Conservation (phyloP, 2,113 vertebrate genomes). For the Empidonax alnorum region DNA sequence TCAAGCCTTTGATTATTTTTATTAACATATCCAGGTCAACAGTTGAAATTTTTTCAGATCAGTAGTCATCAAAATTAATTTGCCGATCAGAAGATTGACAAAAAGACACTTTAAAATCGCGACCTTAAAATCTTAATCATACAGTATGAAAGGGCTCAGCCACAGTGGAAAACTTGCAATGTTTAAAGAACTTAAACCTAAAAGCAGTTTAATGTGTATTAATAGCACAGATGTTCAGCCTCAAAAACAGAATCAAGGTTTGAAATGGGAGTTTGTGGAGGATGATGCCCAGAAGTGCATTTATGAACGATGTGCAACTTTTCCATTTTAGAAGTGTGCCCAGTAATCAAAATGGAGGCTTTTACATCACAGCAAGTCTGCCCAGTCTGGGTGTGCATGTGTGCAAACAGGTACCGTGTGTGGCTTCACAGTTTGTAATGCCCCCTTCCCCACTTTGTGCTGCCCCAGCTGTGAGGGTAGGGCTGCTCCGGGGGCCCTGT, state of each 20-base stretch:
- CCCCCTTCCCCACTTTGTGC: neutral
- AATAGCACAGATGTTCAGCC: neutral
- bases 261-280: neutral
- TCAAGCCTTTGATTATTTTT: neutral
- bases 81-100: neutral
- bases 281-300: neutral
- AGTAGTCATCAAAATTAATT: neutral
- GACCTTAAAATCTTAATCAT: neutral
- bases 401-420: fast-evolving
- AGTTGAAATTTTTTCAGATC: neutral
- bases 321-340: neutral
- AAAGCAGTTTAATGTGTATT: neutral
- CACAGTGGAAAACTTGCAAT: fast-evolving
- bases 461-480: fast-evolving
- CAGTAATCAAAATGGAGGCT: neutral
- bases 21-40: neutral
- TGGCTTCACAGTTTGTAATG: neutral
- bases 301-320: neutral
- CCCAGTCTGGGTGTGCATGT: neutral
- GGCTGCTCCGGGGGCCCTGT: neutral
- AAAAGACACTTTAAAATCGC: neutral
- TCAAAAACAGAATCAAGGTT: neutral
- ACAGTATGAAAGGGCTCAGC: neutral
- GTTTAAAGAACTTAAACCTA: neutral
- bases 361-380: fast-evolving